Evolutionary conservation across 2,888 invertebrate genomes (phyloP).

Genomic region (Diogma glabrata): DNA sequence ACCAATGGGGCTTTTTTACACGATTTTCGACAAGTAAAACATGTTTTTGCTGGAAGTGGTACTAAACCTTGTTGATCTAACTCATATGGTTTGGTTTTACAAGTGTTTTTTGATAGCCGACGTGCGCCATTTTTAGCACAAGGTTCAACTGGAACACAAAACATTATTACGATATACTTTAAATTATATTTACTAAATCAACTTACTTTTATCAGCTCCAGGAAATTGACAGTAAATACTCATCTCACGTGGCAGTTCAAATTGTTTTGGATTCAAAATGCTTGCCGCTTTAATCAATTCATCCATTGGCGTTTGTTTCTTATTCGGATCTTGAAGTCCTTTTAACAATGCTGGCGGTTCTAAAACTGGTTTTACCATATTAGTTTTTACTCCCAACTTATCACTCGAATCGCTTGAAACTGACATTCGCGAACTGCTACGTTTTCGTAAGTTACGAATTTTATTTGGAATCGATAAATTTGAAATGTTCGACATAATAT

Average conservation of each 20-base stretch:
- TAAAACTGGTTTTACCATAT: constrained; percentile 22
- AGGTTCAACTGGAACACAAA: constrained; percentile 24
- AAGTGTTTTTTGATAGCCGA: constrained; percentile 24
- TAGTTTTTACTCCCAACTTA: constrained; percentile 14
- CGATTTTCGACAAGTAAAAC: constrained; percentile 74
- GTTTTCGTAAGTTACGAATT: constrained; percentile 35
- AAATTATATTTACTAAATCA: constrained; percentile 17
- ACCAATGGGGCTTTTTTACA: constrained; percentile 75
- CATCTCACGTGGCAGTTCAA: constrained; percentile 74
- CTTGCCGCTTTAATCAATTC: constrained; percentile 71
- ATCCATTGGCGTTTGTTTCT: constrained; percentile 53
- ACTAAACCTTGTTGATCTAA: constrained; percentile 49
- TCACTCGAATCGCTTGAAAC: constrained; percentile 29
- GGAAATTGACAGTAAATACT: constrained; percentile 65
- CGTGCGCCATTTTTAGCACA: constrained; percentile 26
- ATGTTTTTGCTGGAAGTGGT: constrained; percentile 70
- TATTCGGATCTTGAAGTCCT: constrained; percentile 26
- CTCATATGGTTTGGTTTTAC: constrained; percentile 39
- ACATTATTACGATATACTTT: constrained; percentile 17
- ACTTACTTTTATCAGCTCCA: constrained; percentile 64
- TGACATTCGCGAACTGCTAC: constrained; percentile 30
- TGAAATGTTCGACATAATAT: too few species aligned
- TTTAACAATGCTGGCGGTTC: constrained; percentile 29
- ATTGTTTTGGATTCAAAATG: constrained; percentile 80
- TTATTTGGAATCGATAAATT: constrained; percentile 32